A percentile compares a stretch with the other conserved stretches of the same genome.
These are phyloP conservation scores for Coreoperca whiteheadi DNA, from an alignment of 2,113 vertebrate species.

Conservation along the genomic window DNA sequence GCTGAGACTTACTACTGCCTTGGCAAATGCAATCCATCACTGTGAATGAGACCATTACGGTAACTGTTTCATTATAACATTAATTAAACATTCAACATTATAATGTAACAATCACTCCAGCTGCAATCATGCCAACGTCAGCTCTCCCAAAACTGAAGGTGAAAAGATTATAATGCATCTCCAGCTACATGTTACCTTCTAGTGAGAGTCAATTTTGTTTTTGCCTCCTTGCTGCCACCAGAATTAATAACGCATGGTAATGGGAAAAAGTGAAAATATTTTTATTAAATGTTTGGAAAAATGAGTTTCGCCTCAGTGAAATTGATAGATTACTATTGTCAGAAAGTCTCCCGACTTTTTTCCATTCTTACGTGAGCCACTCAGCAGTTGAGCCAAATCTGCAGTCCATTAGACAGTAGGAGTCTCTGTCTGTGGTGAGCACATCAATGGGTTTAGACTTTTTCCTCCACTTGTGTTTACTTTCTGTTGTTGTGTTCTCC, in stretches of 20 bases:
- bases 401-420: not conserved
- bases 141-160: not conserved
- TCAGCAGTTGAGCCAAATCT: not conserved
- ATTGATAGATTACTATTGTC: not conserved
- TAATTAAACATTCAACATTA: conserved; percentile 29
- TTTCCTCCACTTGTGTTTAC: conserved; percentile 26
- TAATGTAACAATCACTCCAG: not conserved
- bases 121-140: conserved; percentile 5
- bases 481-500: not conserved
- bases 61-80: conserved; percentile 9
- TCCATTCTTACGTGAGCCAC: not conserved
- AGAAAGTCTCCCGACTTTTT: not conserved
- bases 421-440: not conserved
- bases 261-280: not conserved
- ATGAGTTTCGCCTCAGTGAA: not conserved
- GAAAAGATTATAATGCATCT: not conserved
- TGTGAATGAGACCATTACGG: conserved; percentile 39
- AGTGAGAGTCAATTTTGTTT: not conserved
- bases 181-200: no score
- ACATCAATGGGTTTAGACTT: not conserved
- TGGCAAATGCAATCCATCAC: conserved; percentile 23
- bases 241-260: not conserved
- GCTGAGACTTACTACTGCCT: conserved; percentile 11
- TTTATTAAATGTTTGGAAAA: not conserved
- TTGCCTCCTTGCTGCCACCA: not conserved